Evolutionary conservation across 2,888 invertebrate genomes (phyloP), one percentile per base, ranked within the genome.

Genomic region (Ophioninae sp.): DNA sequence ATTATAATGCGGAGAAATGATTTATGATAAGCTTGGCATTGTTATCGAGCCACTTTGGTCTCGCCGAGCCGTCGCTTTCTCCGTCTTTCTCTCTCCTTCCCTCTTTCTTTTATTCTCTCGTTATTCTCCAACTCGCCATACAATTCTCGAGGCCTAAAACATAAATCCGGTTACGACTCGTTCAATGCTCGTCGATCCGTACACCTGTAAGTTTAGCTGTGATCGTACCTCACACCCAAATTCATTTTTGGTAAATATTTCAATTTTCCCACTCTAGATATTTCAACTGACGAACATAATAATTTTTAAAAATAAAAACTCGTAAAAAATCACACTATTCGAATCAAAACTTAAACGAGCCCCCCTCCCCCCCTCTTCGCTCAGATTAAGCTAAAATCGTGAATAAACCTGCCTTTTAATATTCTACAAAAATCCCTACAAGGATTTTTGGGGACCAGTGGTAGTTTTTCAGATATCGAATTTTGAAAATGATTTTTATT

Each of bases 161-260:
- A 79, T 83, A 79, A 82, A 82, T 79, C 82, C 76, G n/a, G 79
- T 56, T 79, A 21, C 39, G 75, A 83, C 30, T 82, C 77, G 77
- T 23, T 20, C 81, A 37, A 59, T 67, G 68, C 39, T 70, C 76
- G 73, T 79, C 73, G 59, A 44, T 75, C 41, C 59, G 68, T 78
- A 77, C 82, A 85, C 78, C 82, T 80, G 85, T 82, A 79, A 67
- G 79, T 79, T 79, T 61, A 74, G 77, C 81, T 77, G 85, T 79
- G 72, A 41, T 70, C 78, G 83, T 72, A 78, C 61, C 67, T 83
- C 78, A 78, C 78, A 74, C 78, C 80, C 77, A 77, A 83, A 80
- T 77, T 78, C 74, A 70, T 74, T 39, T 13, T 70, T 69, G 13
- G 56, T 65, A 64, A 57, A n/a, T 57, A 57, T 30, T 3, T 2